Evolutionary conservation across 2,113 vertebrate genomes (phyloP), one percentile per base, ranked within the genome.

Genomic region (Malurus alboscapulatus): DNA sequence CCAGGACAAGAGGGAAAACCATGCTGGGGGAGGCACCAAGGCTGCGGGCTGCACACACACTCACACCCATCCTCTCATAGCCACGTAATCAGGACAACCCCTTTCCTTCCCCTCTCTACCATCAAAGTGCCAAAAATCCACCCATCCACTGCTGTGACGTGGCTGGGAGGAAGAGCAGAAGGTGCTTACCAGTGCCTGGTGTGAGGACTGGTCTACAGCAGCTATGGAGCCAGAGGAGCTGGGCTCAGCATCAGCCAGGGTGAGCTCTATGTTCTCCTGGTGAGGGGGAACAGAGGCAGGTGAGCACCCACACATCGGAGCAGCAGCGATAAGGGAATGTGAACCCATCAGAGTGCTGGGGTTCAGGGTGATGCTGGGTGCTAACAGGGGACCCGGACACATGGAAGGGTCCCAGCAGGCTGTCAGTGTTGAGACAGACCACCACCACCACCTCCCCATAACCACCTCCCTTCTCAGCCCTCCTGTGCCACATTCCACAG

Each of bases 241-340:
- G 26, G 98, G 98, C 96, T 99, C 99, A 94, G 98, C 96, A 92
- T 99, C 99, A 87, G 99, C 98, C 98, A 99, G 99, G 48, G 97
- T 97, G 91, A 99, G 97, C 92, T 99, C 99, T 94, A 99, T 98
- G 97, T 99, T 99, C 97, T 99, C 99, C 99, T 99, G 97, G 92
- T 93, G 30, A 96, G 95, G n/a, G 94, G 85, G 66, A 91, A 98
- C 90, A 98, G 97, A 98, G 93, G 92, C 36, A 25, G 44, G 91
- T 98, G 96, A 98, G 97, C 74, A 57, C 53, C 88, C 7, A 17
- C 7, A 59, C 10, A 1, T 36, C 12, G 79, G 92, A 54, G 62
- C 30, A 81, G 74, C 91, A 57, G 65, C 2, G 17, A 87, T 6
- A 91, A 92, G 87, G 58, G 47, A 76, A 34, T 1, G 5, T 38